Percentiles rank a stretch among this genome's conserved stretches.
These are phyloP conservation scores for Agrotis ipsilon DNA, from an alignment of 2,888 invertebrate genomes.

Conservation along the genomic window DNA sequence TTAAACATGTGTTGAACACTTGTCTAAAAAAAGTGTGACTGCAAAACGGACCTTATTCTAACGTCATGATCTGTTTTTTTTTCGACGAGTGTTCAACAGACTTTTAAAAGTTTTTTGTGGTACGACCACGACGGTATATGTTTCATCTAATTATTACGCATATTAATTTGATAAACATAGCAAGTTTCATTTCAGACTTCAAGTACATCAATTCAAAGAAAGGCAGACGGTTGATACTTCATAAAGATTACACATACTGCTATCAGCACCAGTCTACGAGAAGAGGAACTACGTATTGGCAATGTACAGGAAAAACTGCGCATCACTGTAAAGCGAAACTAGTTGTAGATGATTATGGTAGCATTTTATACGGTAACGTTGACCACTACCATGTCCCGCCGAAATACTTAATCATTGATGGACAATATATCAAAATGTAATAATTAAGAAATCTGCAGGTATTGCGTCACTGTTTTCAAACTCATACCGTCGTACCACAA, in stretches of 20 bases:
- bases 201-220: slow-evolving; percentile 8
- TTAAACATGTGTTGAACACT: too few relatives aligned
- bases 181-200: slow-evolving; percentile 1
- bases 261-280: background rate
- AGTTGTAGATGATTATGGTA: background rate
- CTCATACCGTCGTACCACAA: too few relatives aligned
- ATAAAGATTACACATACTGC: slow-evolving; percentile 8
- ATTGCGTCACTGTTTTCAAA: background rate
- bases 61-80: too few relatives aligned
- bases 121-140: too few relatives aligned
- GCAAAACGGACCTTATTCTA: too few relatives aligned
- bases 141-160: too few relatives aligned
- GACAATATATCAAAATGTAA: slow-evolving; percentile 37
- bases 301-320: background rate
- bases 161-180: too few relatives aligned
- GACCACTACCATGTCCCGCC: slow-evolving; percentile 33
- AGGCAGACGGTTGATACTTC: slow-evolving; percentile 5
- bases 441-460: background rate
- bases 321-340: background rate
- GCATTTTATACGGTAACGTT: background rate
- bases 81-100: too few relatives aligned
- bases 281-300: background rate
- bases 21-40: too few relatives aligned
- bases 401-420: slow-evolving; percentile 27
- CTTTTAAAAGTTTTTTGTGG: too few relatives aligned